Conservation (phyloP, 1,140 invertebrate genomes). For the Rhyzopertha dominica region DNA sequence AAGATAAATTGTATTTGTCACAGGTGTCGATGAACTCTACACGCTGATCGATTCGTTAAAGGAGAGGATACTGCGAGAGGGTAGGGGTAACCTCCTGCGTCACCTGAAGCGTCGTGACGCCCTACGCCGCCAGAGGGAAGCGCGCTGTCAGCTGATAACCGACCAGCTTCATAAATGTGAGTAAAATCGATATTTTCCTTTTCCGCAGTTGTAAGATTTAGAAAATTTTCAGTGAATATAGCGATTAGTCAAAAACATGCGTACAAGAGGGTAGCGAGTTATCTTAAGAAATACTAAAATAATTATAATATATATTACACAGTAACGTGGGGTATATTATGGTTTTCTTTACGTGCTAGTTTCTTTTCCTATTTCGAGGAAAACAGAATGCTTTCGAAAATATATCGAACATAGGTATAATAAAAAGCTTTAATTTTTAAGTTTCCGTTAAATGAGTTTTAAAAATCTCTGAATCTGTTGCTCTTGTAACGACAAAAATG, state of each 20-base stretch:
- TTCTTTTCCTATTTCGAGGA: no score
- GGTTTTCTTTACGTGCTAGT: no score
- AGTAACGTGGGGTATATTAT: no score
- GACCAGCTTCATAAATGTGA: conserved; percentile 33
- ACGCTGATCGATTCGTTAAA: conserved; percentile 16
- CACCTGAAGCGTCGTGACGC: conserved; percentile 43
- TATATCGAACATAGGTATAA: no score
- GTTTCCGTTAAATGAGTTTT: no score
- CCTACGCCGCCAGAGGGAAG: conserved; percentile 39
- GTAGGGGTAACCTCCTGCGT: conserved; percentile 33
- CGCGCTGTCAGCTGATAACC: conserved; percentile 38
- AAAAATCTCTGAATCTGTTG: no score
- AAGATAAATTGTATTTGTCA: conserved; percentile 1
- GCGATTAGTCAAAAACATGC: neutral
- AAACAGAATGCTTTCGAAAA: no score
- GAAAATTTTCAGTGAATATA: neutral
- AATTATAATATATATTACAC: conserved; percentile 4
- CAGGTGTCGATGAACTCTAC: conserved; percentile 18
- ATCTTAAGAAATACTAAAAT: neutral
- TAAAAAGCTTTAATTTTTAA: no score
- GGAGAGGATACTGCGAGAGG: conserved; percentile 20
- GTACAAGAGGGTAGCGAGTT: neutral
- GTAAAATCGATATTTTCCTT: conserved; percentile 25
- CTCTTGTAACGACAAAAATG: no score
- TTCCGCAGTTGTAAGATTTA: neutral